Evolutionary conservation across 2,113 vertebrate genomes (phyloP).

Genomic region (Muntiacus muntjak): DNA sequence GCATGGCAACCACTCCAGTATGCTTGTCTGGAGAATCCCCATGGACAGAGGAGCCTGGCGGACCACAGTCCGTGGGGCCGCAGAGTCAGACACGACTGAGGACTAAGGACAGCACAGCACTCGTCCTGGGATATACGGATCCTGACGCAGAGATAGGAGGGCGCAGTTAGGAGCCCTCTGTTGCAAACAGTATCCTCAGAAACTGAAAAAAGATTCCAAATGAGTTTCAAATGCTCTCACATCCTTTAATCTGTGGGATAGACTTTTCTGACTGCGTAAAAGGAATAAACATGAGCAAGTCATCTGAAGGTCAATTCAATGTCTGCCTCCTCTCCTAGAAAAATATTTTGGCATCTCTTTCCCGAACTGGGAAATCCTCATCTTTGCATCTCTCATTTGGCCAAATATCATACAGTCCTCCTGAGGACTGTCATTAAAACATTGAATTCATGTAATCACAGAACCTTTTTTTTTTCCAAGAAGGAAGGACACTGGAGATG

Average conservation of each 20-base stretch:
- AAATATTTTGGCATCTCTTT: not conserved
- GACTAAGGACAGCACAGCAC: not conserved
- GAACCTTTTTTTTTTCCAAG: not conserved
- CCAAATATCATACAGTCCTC: not conserved
- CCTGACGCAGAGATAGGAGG: not conserved
- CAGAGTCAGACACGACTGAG: not conserved
- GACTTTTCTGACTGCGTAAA: not conserved
- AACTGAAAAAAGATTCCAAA: not conserved
- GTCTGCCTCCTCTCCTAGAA: not conserved
- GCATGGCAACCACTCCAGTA: not conserved
- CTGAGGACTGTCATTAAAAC: not conserved
- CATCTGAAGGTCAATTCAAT: not conserved
- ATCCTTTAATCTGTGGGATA: not conserved
- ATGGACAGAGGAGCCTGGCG: not conserved
- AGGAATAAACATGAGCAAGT: not conserved
- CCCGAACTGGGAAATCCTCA: not conserved
- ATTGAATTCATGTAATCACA: not conserved
- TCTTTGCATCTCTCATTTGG: not conserved
- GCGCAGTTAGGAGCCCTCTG: not conserved
- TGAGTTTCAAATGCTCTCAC: not conserved
- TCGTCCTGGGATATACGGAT: not conserved
- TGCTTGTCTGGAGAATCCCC: not conserved
- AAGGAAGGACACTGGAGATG: not conserved
- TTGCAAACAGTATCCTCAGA: not conserved
- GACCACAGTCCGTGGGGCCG: fast-evolving